Percentiles rank a stretch among this genome's conserved stretches.
Evolutionary conservation across 2,113 vertebrate species (phyloP).

Genomic region (Apteryx mantelli): DNA sequence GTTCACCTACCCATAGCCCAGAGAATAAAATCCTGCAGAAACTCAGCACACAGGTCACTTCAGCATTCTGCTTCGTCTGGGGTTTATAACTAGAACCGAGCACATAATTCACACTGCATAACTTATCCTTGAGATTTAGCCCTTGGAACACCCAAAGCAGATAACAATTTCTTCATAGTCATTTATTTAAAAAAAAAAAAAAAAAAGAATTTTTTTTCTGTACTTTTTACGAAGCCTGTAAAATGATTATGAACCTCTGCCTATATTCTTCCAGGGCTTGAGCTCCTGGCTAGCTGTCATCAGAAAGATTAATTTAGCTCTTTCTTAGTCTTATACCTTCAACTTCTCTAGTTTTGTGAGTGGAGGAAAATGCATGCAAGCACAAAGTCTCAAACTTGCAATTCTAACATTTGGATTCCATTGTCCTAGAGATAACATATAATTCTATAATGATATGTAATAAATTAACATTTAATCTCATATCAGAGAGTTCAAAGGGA

Average conservation of each 20-base stretch:
- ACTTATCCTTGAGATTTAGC: constrained; percentile 34
- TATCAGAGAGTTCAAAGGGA: constrained; percentile 56
- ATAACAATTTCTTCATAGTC: background rate
- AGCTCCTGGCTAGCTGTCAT: background rate
- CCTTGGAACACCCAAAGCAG: background rate
- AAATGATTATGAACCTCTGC: background rate
- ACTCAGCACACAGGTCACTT: constrained; percentile 30
- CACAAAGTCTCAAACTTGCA: constrained; percentile 50
- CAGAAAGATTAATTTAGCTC: constrained; percentile 34
- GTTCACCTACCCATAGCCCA: constrained; percentile 9
- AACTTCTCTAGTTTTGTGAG: constrained; percentile 25
- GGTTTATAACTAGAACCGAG: background rate
- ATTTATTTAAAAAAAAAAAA: constrained; percentile 23
- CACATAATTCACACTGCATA: constrained; percentile 24
- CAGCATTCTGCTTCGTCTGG: background rate
- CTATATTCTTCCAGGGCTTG: background rate
- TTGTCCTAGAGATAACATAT: constrained; percentile 56
- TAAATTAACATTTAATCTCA: constrained; percentile 64
- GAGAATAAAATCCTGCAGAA: constrained; percentile 15
- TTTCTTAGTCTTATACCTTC: constrained; percentile 13
- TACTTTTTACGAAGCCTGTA: background rate
- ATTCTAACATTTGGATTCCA: constrained; percentile 58
- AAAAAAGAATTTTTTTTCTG: background rate
- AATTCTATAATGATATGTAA: constrained; percentile 52
- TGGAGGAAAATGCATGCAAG: constrained; percentile 25